Conservation (phyloP, 2,113 vertebrate species). For the Centropus bengalensis region DNA sequence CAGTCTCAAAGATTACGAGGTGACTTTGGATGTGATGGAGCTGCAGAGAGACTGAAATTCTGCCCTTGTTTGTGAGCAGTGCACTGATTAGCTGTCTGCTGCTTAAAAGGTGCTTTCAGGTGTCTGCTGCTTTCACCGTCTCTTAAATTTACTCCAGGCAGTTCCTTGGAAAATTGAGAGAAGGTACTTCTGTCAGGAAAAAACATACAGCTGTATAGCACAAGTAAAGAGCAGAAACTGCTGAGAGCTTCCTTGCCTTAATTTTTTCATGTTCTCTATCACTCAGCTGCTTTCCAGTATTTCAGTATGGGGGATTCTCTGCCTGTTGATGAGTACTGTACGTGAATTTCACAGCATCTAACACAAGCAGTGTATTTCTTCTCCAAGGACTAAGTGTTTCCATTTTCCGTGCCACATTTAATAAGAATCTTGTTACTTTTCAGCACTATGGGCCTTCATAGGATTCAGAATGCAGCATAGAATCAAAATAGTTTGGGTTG, state of each 20-base stretch:
- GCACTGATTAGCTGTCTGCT: not conserved
- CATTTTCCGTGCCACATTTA: not conserved
- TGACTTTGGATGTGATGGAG: not conserved
- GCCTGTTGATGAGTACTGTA: not conserved
- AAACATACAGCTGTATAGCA: not conserved
- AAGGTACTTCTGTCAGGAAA: not conserved
- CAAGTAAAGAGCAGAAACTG: not conserved
- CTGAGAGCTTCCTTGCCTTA: not conserved
- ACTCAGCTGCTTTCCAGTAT: fast-evolving
- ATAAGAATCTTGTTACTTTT: not conserved
- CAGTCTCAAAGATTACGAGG: not conserved
- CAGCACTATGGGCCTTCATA: not conserved
- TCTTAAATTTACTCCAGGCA: not conserved
- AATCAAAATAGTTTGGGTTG: no score
- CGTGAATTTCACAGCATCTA: fast-evolving
- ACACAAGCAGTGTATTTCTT: not conserved
- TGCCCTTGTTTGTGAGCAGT: not conserved
- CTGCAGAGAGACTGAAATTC: not conserved
- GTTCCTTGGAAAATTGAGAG: not conserved
- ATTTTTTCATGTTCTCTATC: not conserved
- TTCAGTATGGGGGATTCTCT: fast-evolving
- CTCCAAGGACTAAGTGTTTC: not conserved
- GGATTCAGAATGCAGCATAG: not conserved
- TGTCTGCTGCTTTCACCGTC: not conserved
- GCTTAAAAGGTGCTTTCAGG: not conserved